Evolutionary conservation across 2,888 invertebrate genomes (phyloP).

Genomic region (Drosophila incognita): DNA sequence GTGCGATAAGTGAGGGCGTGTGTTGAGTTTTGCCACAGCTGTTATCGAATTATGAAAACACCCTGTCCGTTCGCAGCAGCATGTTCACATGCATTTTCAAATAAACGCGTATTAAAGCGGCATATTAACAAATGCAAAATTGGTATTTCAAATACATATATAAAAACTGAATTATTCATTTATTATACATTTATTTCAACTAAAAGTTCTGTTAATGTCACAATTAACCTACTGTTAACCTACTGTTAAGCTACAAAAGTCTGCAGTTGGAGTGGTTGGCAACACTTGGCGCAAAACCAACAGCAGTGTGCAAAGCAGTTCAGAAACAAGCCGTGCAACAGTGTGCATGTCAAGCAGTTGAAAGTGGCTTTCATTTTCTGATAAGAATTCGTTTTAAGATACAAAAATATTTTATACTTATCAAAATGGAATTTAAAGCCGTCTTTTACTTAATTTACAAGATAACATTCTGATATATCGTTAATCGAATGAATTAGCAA

Average conservation of each 20-base stretch:
- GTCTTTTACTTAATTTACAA: too few species aligned
- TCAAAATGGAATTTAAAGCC: not conserved
- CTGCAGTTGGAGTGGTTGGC: conserved; percentile 13
- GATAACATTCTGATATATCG: not conserved
- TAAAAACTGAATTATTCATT: not conserved
- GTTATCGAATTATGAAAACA: conserved; percentile 12
- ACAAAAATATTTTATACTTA: not conserved
- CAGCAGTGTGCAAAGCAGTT: not conserved
- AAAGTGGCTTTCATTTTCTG: not conserved
- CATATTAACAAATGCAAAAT: not conserved
- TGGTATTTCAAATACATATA: not conserved
- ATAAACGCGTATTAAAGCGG: not conserved
- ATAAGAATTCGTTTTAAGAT: not conserved
- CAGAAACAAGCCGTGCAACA: not conserved
- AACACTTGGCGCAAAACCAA: not conserved
- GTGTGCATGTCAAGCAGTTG: not conserved
- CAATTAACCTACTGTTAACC: not conserved
- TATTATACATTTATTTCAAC: not conserved
- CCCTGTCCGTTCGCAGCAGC: not conserved
- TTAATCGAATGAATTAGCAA: conserved; percentile 43
- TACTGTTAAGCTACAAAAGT: not conserved
- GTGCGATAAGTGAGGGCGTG: conserved; percentile 20
- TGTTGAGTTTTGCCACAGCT: conserved; percentile 42
- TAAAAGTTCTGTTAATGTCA: not conserved
- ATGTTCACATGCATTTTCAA: not conserved